Conservation (phyloP, 2,797 vertebrate genomes). For the Coreius guichenoti region DNA sequence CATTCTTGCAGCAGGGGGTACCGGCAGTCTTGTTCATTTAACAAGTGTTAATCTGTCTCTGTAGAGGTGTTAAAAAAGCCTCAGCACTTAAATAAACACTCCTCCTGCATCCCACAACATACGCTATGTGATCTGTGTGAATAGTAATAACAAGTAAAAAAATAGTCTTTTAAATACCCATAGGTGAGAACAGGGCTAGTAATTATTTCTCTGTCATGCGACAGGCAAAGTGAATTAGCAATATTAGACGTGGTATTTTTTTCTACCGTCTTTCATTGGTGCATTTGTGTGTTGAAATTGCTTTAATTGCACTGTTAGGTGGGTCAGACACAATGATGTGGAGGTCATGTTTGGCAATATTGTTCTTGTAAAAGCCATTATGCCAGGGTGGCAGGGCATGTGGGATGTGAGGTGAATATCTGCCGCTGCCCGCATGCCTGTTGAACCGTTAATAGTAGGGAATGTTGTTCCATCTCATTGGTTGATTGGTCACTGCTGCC, state of each 20-base stretch:
- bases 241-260: constrained; percentile 27
- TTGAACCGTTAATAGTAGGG: constrained; percentile 39
- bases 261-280: constrained; percentile 9
- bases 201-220: constrained; percentile 56
- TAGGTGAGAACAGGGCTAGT: constrained; percentile 43
- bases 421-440: constrained; percentile 11
- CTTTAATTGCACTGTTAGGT: constrained; percentile 55
- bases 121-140: constrained; percentile 48
- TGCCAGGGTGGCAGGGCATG: constrained; percentile 17
- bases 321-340: constrained; percentile 54
- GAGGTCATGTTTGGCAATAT: constrained; percentile 55
- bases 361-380: constrained; percentile 53
- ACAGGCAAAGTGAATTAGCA: constrained; percentile 41
- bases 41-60: constrained; percentile 59
- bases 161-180: constrained; percentile 46
- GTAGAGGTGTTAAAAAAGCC: constrained; percentile 51
- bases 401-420: constrained; percentile 39
- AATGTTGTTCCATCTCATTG: constrained; percentile 10
- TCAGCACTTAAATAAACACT: constrained; percentile 44
- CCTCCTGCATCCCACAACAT: constrained; percentile 27
- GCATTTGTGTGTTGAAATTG: constrained; percentile 54
- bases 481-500: neutral
- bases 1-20: constrained; percentile 46
- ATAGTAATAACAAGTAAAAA: constrained; percentile 42
- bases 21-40: constrained; percentile 54